Base-by-base conservation (phyloP, 2,888 invertebrate genomes). In the Ametastegia equiseti region DNA sequence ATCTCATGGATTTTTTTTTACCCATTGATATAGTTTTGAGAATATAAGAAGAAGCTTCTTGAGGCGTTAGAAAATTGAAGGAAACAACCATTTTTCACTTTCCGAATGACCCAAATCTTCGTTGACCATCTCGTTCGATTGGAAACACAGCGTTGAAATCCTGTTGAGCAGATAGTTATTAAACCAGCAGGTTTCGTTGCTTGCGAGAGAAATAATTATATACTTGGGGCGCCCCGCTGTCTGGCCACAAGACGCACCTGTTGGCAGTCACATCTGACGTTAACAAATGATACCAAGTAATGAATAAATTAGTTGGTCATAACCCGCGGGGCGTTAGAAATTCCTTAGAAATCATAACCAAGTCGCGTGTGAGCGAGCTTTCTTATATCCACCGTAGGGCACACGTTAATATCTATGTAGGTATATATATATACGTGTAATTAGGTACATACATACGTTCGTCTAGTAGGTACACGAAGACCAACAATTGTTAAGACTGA, bases 171-270 rank as follows among this genome's bases (percentile, higher is more conserved):
- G 54, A 54, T 23, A 23, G 19, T 54, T 23, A 54, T 23, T 11
- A 23, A 11, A 9, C 19, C 23, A 19, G 11, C 60, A 13, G 60
- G 30, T 30, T 23, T 30, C 13, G 60, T 60, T 60, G 30, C 27
- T 7, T 71, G 47, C n/a, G n/a, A n/a, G 27, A 27, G 78, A 39
- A 36, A 78, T 9, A 27, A 39, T 36, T 60, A 42, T 33, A n/a
- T n/a, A n/a, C n/a, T n/a, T n/a, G n/a, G 78, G 78, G 78, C 78
- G 78, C 39, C 78, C 78, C 78, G 78, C 78, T n/a, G 78, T 78
- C 78, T 78, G 78, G 78, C 78, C 27, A 23, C 39, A 42, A 36
- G 36, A 60, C 78, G 63, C 78, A 78, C 78, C 78, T 78, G 78
- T 78, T 78, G 78, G 78, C 78, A 78, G 42, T 4, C 33, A 27